Base-by-base conservation (phyloP, 2,113 vertebrate genomes). In the Pelodiscus sinensis region DNA sequence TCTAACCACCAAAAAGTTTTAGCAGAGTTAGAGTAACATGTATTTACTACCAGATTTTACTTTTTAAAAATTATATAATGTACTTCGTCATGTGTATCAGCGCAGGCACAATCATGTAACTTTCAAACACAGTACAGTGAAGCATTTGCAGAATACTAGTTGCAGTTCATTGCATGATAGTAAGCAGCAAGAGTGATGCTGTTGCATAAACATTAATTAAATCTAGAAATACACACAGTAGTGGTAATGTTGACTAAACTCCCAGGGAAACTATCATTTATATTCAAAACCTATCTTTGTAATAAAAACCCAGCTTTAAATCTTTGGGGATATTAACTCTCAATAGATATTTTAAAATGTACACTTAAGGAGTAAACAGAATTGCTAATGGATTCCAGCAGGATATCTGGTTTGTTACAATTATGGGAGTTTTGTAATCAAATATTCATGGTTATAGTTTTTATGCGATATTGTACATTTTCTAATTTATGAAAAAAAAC, bases 331-430 rank as follows among this genome's bases (percentile, higher is more conserved):
- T 84, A 50, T 52, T 15, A 27, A 79, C 80, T 96, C 94, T 95
- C 94, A 55, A 71, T 44, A 95, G 96, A 91, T 95, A 94, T 93
- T 93, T 93, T 81, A 93, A 96, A 96, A 87, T 10, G 90, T 87
- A 92, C 94, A 87, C 93, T 97, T 95, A 95, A 78, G 84, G 87
- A 96, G 93, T 96, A 97, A 97, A 97, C 94, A 94, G 96, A 97
- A 96, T 94, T 85, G 94, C 94, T 94, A 96, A 96, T 96, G 78
- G 85, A 87, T 97, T 92, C 90, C 90, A 92, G 94, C 92, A 82
- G 78, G 80, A 27, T 77, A 89, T 95, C 93, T 94, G 93, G 81
- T 96, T 96, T 95, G 93, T 96, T 96, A 88, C 86, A 94, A 94
- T 94, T 96, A 92, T 88, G 94, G 88, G 85, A 96, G 85, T 78